These are phyloP conservation scores for Murina feae DNA, from an alignment of 2,113 vertebrate species.

Conservation along the genomic window DNA sequence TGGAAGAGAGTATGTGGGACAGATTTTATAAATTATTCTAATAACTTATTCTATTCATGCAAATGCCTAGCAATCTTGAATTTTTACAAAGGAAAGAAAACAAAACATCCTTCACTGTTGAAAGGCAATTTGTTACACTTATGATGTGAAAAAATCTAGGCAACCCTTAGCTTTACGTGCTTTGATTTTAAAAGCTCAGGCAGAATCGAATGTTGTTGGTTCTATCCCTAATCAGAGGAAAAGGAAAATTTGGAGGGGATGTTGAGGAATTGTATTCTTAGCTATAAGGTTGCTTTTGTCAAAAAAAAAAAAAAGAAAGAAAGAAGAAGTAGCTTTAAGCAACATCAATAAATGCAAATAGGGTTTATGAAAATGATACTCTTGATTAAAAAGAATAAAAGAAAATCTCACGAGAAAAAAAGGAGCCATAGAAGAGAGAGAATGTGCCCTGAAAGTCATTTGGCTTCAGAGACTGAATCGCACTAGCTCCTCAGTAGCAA, in stretches of 20 bases:
- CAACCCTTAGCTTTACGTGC: not conserved
- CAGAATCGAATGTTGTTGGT: not conserved
- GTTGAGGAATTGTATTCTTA: not conserved
- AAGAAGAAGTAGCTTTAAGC: not conserved
- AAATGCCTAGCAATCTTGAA: not conserved
- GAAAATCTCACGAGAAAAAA: not conserved
- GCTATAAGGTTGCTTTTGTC: not conserved
- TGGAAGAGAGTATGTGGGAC: not conserved
- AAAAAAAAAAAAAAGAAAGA: not conserved
- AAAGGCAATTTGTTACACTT: constrained; percentile 4
- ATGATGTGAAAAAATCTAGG: not conserved
- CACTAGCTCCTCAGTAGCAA: not conserved
- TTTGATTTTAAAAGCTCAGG: constrained; percentile 30
- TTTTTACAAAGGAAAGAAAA: constrained; percentile 40
- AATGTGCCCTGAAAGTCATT: not conserved
- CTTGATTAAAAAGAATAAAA: not conserved
- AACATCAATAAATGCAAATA: not conserved
- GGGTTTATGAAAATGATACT: not conserved
- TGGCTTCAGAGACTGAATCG: not conserved
- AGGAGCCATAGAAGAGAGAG: not conserved
- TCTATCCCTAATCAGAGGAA: not conserved
- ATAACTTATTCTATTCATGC: constrained; percentile 27
- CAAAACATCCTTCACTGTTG: not conserved
- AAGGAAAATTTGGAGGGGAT: not conserved
- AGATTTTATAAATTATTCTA: constrained; percentile 32